These are phyloP conservation scores for Sclerodermus sp. DNA, from an alignment of 2,888 invertebrate species.

Conservation along the genomic window DNA sequence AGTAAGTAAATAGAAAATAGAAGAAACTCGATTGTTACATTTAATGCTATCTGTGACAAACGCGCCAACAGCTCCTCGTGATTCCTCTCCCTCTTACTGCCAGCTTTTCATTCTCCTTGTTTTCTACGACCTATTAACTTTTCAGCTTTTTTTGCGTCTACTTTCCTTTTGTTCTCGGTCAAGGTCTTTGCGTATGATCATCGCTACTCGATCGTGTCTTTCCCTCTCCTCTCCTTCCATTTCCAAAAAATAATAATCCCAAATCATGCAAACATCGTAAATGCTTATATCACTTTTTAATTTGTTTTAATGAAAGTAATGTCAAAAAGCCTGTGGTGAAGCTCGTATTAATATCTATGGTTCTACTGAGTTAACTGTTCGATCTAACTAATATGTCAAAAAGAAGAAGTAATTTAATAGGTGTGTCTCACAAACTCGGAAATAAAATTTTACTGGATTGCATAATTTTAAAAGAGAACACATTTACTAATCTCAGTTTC, in stretches of 20 bases:
- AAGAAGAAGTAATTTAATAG: no score
- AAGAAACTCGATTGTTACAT: no score
- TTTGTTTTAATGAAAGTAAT: no score
- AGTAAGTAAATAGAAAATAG: slow-evolving; percentile 29
- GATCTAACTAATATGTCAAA: no score
- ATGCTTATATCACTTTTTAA: no score
- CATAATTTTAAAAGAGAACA: slow-evolving; percentile 11
- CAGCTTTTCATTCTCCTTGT: background rate
- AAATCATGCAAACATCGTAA: no score
- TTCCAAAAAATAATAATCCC: no score
- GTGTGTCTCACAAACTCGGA: no score
- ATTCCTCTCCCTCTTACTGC: background rate
- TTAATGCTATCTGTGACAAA: no score
- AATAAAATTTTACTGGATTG: background rate
- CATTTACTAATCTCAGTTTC: slow-evolving; percentile 8
- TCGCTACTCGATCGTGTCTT: background rate
- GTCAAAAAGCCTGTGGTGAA: no score
- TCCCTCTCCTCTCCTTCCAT: background rate
- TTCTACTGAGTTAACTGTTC: no score
- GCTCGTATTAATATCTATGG: no score
- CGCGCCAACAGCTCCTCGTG: background rate
- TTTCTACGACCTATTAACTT: background rate
- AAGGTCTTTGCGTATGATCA: slow-evolving; percentile 20
- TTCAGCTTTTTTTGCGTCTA: slow-evolving; percentile 16
- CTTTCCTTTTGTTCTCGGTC: slow-evolving; percentile 16